Evolutionary conservation across 2,888 invertebrate species (phyloP), one percentile per base, ranked within the genome.

Genomic region (Drosophila planitibia): DNA sequence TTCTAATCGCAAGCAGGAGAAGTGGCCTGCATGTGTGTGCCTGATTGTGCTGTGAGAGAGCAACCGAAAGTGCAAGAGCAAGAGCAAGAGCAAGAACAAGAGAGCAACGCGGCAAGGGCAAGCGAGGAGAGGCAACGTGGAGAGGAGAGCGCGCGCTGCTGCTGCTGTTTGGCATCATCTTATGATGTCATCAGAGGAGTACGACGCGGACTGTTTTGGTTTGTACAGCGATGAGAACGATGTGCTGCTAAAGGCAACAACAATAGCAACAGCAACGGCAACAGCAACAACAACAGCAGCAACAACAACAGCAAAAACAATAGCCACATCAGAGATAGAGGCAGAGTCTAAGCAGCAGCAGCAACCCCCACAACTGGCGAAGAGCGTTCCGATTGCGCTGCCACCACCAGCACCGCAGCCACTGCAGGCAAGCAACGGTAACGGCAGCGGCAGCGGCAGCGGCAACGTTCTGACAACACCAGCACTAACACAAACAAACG

Each of bases 101-200:
- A 58, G 39, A 30, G 57, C 52, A 44, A 47, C 25, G 16, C 44
- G 49, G 44, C 33, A 53, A 37, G 25, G 55, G 61, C 25, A 55
- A 49, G 47, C 37, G 60, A 58, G 62, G 60, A 58, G 53, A 70
- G 74, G 82, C 82, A 82, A 80, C 77, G 84, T 78, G 81, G 82
- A 76, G 82, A 81, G 76, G 69, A 60, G 76, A 88, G 87, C 54
- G 82, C 82, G 82, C 75, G 83, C 80, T 79, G 83, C 86, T 86
- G 92, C 91, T 94, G 95, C 96, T 95, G 87, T 87, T 87, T 89
- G 96, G 95, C 93, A 92, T 96, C 93, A 92, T 96, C 97, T 95
- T 96, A 97, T 97, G 97, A 97, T 97, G 97, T 97, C 97, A 97
- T 97, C 97, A 96, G 97, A 97, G 96, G 97, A 97, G 97, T 97